Conservation (phyloP, 2,888 invertebrate species). For the Thyatira batis region DNA sequence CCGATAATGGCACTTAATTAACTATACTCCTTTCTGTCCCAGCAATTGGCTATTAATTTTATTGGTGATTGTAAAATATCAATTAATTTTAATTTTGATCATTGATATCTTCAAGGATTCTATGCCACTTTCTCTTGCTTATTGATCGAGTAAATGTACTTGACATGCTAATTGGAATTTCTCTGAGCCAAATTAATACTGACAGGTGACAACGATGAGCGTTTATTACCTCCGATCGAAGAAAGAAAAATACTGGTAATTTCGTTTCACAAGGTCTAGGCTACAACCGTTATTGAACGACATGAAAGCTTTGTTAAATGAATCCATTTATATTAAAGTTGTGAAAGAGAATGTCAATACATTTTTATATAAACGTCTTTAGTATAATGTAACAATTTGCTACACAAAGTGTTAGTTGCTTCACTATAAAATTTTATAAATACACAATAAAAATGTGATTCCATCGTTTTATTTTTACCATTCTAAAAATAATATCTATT, state of each 20-base stretch:
- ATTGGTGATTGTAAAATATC: slow-evolving; percentile 40
- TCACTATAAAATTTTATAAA: not conserved
- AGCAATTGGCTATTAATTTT: slow-evolving; percentile 33
- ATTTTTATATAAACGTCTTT: not conserved
- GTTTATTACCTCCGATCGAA: slow-evolving; percentile 57
- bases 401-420: not conserved
- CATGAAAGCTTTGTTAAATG: too few relatives aligned
- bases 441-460: not conserved
- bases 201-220: slow-evolving; percentile 48
- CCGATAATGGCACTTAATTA: slow-evolving; percentile 49
- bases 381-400: not conserved
- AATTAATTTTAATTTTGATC: slow-evolving; percentile 30
- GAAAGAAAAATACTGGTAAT: slow-evolving; percentile 35
- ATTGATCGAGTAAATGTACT: slow-evolving; percentile 42
- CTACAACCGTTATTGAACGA: not conserved
- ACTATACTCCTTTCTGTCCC: slow-evolving; percentile 17
- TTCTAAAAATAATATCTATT: slow-evolving; percentile 29
- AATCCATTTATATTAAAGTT: too few relatives aligned
- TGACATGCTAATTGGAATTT: slow-evolving; percentile 62
- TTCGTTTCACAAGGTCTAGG: slow-evolving; percentile 25
- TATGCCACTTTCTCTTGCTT: slow-evolving; percentile 56
- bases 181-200: slow-evolving; percentile 42
- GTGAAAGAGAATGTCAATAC: not conserved
- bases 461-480: slow-evolving; percentile 5
- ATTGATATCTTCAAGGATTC: slow-evolving; percentile 30